phyloP scores from a whole-genome alignment of 2,113 vertebrate species.

The Cyprinodon variegatus region DNA sequence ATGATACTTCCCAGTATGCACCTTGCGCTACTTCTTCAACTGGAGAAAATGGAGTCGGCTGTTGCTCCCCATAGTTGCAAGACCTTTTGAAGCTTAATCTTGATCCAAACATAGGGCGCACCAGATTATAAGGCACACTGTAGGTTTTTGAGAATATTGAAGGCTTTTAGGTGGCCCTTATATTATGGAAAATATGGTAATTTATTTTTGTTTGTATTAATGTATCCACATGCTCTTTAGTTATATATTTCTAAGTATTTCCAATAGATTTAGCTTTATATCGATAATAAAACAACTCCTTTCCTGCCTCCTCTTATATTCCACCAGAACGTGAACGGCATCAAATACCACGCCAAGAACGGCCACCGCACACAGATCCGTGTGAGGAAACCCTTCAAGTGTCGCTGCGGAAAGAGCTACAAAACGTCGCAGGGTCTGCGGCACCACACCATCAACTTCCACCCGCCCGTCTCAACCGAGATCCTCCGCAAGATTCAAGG shows the following conservation, averaged over 20 bases:
- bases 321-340: slow-evolving; percentile 96
- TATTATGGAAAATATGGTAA: no score
- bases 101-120: no score
- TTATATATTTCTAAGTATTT: background rate
- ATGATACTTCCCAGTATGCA: no score
- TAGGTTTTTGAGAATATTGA: no score
- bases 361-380: slow-evolving; percentile 99
- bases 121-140: no score
- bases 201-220: background rate
- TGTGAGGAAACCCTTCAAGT: slow-evolving; percentile 98
- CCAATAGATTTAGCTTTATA: no score
- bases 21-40: no score
- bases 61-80: no score
- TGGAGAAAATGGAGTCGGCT: no score
- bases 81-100: no score
- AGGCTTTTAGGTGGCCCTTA: no score
- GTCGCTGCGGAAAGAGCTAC: slow-evolving; percentile 99
- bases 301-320: background rate
- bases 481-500: slow-evolving; percentile 98
- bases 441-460: slow-evolving; percentile 99
- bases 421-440: slow-evolving; percentile 99
- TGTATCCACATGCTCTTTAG: background rate
- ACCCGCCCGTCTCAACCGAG: slow-evolving; percentile 95
- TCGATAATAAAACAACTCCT: background rate
- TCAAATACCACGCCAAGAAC: slow-evolving; percentile 99